Evolutionary conservation across 1,140 invertebrate genomes (phyloP), one percentile per base, ranked within the genome.

Genomic region (Cydia pomonella): DNA sequence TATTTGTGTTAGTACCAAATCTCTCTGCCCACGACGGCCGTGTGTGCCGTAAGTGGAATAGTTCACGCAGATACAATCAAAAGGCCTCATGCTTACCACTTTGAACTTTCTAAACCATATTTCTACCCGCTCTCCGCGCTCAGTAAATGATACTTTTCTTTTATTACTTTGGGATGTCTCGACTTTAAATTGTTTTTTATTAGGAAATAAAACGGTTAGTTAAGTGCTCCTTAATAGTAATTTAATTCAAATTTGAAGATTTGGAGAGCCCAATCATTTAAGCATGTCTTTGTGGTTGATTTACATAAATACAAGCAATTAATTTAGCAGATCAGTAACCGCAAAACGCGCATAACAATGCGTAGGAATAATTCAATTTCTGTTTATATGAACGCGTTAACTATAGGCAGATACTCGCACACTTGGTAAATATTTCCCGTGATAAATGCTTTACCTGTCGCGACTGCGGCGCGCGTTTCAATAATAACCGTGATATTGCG

Each of bases 401-500:
- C 64, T 69, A 69, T 38, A 69, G 64, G 64, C 64, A 69, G 33
- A 69, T 29, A 63, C 41, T 66, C 63, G 63, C 29, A 77, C 77
- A 82, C 84, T 85, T 82, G 80, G 86, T 89, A 89, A 91, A 91
- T 87, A 91, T 87, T 82, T 83, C 79, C 80, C 79, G 82, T 87
- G 89, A 92, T 92, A 92, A 92, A 92, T 90, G 86, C 84, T 87
- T 90, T 84, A 92, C 87, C 86, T 90, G 90, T 91, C 89, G 87
- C 87, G 84, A 82, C 82, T 87, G 84, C 87, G 82, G 84, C 83
- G 85, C 90, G 82, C 82, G 86, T 87, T 88, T 92, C 84, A 88
- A 92, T 92, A 91, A 92, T 91, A 92, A 92, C 90, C 90, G 86
- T 92, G 89, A 92, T 92, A 92, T 92, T 87, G 90, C 90, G 91